Evolutionary conservation across 2,113 vertebrate species (phyloP).

Genomic region (Nothobranchius furzeri): DNA sequence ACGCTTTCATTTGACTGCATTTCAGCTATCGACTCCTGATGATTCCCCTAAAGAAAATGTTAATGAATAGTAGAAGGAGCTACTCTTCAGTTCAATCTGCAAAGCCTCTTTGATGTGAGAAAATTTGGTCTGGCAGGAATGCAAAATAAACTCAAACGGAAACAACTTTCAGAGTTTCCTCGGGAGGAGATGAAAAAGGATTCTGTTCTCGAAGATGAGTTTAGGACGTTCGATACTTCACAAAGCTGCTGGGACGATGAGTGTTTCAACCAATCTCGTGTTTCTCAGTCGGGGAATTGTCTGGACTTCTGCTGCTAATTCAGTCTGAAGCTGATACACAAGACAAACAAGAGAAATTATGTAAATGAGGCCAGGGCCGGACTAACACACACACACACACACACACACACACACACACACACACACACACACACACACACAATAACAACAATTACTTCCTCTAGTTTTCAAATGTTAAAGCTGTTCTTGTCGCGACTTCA

Average conservation of each 20-base stretch:
- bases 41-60: constrained; percentile 21
- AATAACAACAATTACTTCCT: too few relatives aligned
- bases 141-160: constrained; percentile 32
- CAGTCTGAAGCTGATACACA: constrained; percentile 8
- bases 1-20: constrained; percentile 20
- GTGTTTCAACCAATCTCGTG: constrained; percentile 28
- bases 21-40: constrained; percentile 40
- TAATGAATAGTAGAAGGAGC: constrained; percentile 43
- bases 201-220: constrained; percentile 19
- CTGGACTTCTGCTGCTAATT: constrained; percentile 9
- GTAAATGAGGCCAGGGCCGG: neutral
- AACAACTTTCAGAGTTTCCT: constrained; percentile 14
- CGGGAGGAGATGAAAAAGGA: constrained; percentile 24
- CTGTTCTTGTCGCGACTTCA: too few relatives aligned
- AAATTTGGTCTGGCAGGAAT: constrained; percentile 11
- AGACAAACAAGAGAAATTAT: constrained; percentile 15
- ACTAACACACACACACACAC: neutral
- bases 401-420: too few relatives aligned
- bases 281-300: constrained; percentile 8
- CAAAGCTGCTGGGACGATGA: constrained; percentile 13
- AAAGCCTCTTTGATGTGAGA: constrained; percentile 48
- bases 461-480: too few relatives aligned
- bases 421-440: too few relatives aligned
- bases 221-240: constrained; percentile 22
- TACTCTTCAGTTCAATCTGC: constrained; percentile 13